These are phyloP conservation scores for Drosophila seguyi DNA, from an alignment of 1,140 invertebrate species.

Conservation along the genomic window DNA sequence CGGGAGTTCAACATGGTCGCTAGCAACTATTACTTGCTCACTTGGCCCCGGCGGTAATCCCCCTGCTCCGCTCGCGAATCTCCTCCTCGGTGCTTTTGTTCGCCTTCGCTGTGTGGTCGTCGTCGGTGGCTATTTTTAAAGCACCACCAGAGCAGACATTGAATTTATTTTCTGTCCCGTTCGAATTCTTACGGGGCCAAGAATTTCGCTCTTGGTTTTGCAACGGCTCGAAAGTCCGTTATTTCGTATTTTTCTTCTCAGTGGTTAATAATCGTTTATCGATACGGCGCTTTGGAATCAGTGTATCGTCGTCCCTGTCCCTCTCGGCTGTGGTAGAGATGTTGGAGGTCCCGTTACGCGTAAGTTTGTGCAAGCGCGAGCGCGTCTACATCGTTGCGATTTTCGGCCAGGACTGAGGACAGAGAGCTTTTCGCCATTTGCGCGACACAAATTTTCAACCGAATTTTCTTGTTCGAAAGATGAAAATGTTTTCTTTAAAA, in stretches of 20 bases:
- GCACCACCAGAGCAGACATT: constrained; percentile 76
- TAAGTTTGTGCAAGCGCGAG: constrained; percentile 31
- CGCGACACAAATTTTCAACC: constrained; percentile 74
- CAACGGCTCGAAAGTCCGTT: constrained; percentile 5
- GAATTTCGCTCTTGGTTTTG: constrained; percentile 34
- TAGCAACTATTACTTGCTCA: constrained; percentile 56
- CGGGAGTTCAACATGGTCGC: constrained; percentile 65
- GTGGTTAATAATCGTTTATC: constrained; percentile 31
- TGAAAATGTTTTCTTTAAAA: constrained; percentile 82
- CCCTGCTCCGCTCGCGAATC: constrained; percentile 10
- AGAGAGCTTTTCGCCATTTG: constrained; percentile 72
- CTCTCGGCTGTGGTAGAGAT: constrained; percentile 1
- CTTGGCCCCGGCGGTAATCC: constrained; percentile 64
- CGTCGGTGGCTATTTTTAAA: constrained; percentile 77
- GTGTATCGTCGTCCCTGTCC: constrained; percentile 10
- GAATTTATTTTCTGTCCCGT: constrained; percentile 74
- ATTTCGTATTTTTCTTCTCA: constrained; percentile 5
- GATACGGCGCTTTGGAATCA: constrained; percentile 26
- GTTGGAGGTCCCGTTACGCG: constrained; percentile 9
- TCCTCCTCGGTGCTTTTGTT: constrained; percentile 55
- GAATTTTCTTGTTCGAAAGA: constrained; percentile 74
- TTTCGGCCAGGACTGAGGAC: constrained; percentile 83
- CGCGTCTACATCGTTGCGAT: constrained; percentile 82
- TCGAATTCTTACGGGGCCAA: constrained; percentile 43
- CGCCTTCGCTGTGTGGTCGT: constrained; percentile 63